These are phyloP conservation scores for Mastomys natalensis DNA, from an alignment of 2,113 vertebrate species.

Conservation along the genomic window DNA sequence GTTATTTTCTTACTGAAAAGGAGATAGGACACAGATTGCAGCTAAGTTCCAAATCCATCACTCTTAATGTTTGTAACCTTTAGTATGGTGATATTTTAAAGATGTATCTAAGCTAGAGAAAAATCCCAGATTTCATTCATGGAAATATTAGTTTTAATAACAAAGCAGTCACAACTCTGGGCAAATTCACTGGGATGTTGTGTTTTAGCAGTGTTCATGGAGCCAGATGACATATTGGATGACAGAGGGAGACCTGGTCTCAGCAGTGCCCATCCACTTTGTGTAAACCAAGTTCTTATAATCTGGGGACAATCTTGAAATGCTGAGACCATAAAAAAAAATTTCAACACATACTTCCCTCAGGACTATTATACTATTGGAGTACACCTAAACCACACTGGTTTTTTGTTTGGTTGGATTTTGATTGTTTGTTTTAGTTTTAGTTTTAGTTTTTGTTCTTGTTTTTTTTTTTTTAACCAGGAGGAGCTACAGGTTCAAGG, in stretches of 20 bases:
- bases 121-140: conserved; percentile 25
- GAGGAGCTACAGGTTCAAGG: neutral
- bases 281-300: neutral
- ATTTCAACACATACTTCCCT: neutral
- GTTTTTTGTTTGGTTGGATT: neutral
- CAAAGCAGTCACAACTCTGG: neutral
- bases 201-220: neutral
- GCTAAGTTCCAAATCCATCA: neutral
- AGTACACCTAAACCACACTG: neutral
- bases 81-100: neutral
- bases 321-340: neutral
- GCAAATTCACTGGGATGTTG: neutral
- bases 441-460: too few relatives aligned
- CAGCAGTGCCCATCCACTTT: neutral
- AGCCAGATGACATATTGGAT: neutral
- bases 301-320: neutral
- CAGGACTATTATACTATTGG: neutral
- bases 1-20: neutral
- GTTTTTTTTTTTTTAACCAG: neutral
- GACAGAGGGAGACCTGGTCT: neutral
- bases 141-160: neutral
- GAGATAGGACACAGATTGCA: neutral
- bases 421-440: neutral
- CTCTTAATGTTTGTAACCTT: neutral
- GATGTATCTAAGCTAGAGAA: neutral